Base-by-base conservation (phyloP, 1,140 invertebrate genomes). In the Agrypnia vestita region DNA sequence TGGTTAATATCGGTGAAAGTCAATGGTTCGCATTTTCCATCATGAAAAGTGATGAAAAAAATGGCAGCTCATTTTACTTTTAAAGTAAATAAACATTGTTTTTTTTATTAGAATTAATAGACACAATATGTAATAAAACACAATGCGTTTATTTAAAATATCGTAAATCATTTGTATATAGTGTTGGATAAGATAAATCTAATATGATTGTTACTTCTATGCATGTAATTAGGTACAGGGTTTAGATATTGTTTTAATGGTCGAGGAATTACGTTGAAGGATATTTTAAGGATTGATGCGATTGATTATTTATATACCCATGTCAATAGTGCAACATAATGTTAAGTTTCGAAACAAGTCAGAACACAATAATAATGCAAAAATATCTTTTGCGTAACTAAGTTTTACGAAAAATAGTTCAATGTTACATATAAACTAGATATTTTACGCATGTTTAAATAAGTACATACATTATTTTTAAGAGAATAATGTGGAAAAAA, bases 191-290 rank as follows among this genome's bases (percentile, higher is more conserved):
- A 71, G 67, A 17, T 71, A 71, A 69, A 25, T 25, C 67, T 76
- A 76, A 74, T 46, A 64, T 35, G 51, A 78, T 64, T 71, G 76
- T 78, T 78, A 78, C 78, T 61, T 77, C 56, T 59, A 61, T 78
- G 25, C 6, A 35, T 35, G 74, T 78, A 80, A 75, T 83, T 83
- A 83, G 82, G 79, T 71, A 83, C 82, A 83, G 82, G 82, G 82
- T 83, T 76, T 83, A 83, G 82, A 53, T 80, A 75, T 78, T 83
- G 77, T 67, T 80, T 79, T 25, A 79, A 19, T 56, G 71, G n/a
- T 55, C 15, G 21, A 74, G 15, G 53, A 74, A 55, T 74, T 51
- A 49, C n/a, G 15, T 35, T 67, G 62, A 67, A 15, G 61, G 61
- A 43, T 25, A 62, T 62, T 62, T 17, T 35, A 61, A 62, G 56